A percentile compares a stretch with the other conserved stretches of the same genome.
Evolutionary conservation across 53 echinoderm and acorn worm species (phyloP).

Genomic region (Zoroaster sp.): DNA sequence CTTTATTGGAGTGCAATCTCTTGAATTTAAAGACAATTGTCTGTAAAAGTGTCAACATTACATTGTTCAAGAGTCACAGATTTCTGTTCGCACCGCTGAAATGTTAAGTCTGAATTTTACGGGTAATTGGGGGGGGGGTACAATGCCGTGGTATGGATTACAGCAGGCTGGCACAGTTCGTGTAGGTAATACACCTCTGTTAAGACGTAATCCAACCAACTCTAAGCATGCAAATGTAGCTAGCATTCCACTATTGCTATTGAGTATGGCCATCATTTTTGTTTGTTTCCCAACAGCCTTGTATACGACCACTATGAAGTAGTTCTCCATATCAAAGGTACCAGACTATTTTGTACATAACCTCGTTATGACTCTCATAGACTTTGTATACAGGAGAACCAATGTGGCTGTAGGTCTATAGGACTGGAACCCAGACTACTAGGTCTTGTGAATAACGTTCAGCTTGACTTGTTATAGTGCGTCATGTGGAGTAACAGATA

Average conservation of each 20-base stretch:
- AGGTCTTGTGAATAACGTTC: background rate
- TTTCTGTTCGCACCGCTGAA: too few species aligned
- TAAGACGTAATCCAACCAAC: background rate
- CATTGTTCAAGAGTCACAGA: too few species aligned
- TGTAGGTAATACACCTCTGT: too few species aligned
- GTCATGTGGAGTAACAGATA: background rate
- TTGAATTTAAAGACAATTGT: too few species aligned
- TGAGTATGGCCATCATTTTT: background rate
- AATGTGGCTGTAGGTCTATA: background rate
- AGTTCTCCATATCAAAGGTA: background rate
- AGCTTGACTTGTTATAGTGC: background rate
- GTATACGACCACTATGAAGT: background rate
- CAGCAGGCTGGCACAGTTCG: too few species aligned
- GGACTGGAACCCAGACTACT: background rate
- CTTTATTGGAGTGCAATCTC: too few species aligned
- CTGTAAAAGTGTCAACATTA: too few species aligned
- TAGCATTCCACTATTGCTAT: background rate
- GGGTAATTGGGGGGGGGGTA: too few species aligned
- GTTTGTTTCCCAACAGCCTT: background rate
- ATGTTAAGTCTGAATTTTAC: too few species aligned
- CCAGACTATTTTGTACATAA: background rate
- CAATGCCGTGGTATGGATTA: too few species aligned
- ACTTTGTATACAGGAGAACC: background rate
- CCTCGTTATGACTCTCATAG: background rate
- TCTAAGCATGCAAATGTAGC: background rate